These are phyloP conservation scores for Halocynthia roretzi DNA, from an alignment of 23 tunicate genomes.

Conservation along the genomic window DNA sequence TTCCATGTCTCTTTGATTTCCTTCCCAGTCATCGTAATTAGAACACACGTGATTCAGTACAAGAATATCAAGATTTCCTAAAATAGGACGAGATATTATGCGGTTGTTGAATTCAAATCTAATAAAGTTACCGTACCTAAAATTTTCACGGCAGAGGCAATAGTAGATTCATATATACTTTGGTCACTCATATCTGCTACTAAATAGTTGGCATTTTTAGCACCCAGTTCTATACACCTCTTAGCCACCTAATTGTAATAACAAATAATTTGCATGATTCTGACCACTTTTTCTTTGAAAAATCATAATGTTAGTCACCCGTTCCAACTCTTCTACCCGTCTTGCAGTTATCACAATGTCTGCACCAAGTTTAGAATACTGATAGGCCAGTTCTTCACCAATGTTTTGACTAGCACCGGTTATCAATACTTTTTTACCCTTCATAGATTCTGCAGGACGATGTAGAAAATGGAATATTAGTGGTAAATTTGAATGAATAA, in stretches of 20 bases:
- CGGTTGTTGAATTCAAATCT: not conserved
- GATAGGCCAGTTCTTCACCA: constrained; percentile 56
- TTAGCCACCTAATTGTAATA: constrained; percentile 30
- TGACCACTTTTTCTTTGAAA: not conserved
- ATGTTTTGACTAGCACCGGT: constrained; percentile 91
- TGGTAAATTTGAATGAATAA: too few species aligned
- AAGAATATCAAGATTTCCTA: constrained; percentile 61
- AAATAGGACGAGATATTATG: not conserved
- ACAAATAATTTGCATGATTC: too few species aligned
- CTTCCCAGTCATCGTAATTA: constrained; percentile 37
- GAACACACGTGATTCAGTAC: constrained; percentile 57
- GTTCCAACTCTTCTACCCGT: constrained; percentile 28
- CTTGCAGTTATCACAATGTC: constrained; percentile 58
- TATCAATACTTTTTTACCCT: constrained; percentile 39
- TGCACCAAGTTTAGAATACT: constrained; percentile 63
- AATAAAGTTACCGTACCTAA: constrained; percentile 27
- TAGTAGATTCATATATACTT: constrained; percentile 10
- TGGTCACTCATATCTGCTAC: constrained; percentile 64
- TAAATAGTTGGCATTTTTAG: constrained; percentile 28
- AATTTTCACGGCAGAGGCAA: constrained; percentile 22
- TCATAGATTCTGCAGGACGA: constrained; percentile 16
- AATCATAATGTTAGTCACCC: constrained; percentile 13
- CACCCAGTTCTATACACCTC: constrained; percentile 48
- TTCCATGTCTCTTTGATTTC: constrained; percentile 26
- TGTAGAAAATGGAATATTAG: too few species aligned